Evolutionary conservation across 2,113 vertebrate species (phyloP).

Genomic region (Glaucomys volans): DNA sequence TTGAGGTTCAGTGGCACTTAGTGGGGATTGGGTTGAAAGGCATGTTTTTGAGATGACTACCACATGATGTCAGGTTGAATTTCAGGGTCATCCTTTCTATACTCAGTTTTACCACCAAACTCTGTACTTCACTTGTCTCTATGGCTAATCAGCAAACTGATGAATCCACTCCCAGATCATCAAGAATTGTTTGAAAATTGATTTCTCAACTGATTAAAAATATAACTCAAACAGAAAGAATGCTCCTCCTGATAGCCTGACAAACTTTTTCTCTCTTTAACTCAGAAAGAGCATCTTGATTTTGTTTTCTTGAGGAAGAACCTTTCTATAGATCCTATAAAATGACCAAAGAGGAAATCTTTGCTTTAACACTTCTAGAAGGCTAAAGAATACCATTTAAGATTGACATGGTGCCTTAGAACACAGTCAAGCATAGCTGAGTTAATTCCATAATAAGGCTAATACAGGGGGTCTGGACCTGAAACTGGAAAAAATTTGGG

Average conservation of each 20-base stretch:
- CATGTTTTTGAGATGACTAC: not conserved
- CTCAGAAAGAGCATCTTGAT: not conserved
- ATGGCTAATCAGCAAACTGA: not conserved
- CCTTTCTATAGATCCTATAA: not conserved
- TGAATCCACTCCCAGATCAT: not conserved
- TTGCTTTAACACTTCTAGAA: not conserved
- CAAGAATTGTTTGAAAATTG: slow-evolving; percentile 1
- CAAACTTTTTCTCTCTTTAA: not conserved
- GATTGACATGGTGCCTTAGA: not conserved
- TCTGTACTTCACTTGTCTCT: not conserved
- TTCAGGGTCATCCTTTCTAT: not conserved
- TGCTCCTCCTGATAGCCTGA: not conserved
- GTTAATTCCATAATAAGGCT: not conserved
- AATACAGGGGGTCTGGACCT: not conserved
- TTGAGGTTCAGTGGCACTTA: not conserved
- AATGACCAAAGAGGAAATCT: not conserved
- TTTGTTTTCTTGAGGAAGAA: not conserved
- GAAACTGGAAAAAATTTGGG: not conserved
- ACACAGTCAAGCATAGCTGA: not conserved
- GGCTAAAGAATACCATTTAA: not conserved
- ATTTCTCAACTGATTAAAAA: not conserved
- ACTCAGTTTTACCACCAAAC: not conserved
- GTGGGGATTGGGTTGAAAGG: not conserved
- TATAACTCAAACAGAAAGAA: not conserved
- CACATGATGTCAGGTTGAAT: not conserved